Evolutionary conservation across 2,888 invertebrate species (phyloP).

Genomic region (Taphrorychus bicolor): DNA sequence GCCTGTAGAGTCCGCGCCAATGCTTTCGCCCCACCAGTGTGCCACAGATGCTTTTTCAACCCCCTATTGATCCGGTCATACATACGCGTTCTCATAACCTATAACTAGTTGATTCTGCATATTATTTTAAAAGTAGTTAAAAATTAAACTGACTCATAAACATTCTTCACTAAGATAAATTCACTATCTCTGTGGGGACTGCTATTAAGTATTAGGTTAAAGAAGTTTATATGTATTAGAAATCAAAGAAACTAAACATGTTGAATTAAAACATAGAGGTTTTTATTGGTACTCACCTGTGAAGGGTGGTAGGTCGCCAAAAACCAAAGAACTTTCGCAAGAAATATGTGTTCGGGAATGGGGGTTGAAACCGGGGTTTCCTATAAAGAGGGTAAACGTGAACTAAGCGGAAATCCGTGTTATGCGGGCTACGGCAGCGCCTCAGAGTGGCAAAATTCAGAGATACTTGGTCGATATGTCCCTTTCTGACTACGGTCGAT

Average conservation of each 20-base stretch:
- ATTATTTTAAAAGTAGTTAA: neutral
- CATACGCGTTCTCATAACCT: slow-evolving; percentile 29
- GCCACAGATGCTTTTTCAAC: slow-evolving; percentile 32
- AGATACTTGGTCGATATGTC: slow-evolving; percentile 46
- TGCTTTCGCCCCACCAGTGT: slow-evolving; percentile 26
- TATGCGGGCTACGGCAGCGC: slow-evolving; percentile 42
- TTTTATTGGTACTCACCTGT: neutral
- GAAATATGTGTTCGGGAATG: neutral
- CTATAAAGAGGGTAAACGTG: slow-evolving; percentile 7
- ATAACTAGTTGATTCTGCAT: slow-evolving; percentile 35
- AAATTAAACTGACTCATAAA: neutral
- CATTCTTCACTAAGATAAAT: too few relatives aligned
- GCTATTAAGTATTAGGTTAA: too few relatives aligned
- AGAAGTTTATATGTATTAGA: too few relatives aligned
- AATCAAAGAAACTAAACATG: too few relatives aligned
- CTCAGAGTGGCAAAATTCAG: slow-evolving; percentile 38
- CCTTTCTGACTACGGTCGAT: neutral
- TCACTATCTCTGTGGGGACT: too few relatives aligned
- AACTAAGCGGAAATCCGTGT: slow-evolving; percentile 22
- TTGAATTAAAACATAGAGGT: neutral
- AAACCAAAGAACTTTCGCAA: slow-evolving; percentile 7
- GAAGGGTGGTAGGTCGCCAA: neutral
- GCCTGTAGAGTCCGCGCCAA: slow-evolving; percentile 18
- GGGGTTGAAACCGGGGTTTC: slow-evolving; percentile 10
- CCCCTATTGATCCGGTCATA: slow-evolving; percentile 34